Conservation (phyloP, 2,888 invertebrate genomes). For the Torymus aiolomorphi region DNA sequence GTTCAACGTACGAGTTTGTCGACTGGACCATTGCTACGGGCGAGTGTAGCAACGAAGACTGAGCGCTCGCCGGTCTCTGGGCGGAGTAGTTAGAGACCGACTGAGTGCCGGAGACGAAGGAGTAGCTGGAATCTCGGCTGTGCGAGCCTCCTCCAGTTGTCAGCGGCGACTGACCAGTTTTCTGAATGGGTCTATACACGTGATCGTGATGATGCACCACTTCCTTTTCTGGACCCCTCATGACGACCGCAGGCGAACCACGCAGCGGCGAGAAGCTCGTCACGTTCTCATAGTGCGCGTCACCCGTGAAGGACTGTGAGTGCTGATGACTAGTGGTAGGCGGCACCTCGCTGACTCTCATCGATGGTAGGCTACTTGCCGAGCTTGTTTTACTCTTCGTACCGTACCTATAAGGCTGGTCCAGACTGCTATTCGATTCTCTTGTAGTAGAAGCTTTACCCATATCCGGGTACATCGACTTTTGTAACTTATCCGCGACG, state of each 20-base stretch:
- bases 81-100: conserved; percentile 63
- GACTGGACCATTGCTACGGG: conserved; percentile 43
- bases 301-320: conserved; percentile 73
- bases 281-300: conserved; percentile 72
- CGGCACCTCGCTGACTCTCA: conserved; percentile 70
- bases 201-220: conserved; percentile 43
- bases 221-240: conserved; percentile 59
- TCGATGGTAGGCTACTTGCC: conserved; percentile 72
- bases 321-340: conserved; percentile 69
- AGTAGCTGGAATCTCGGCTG: conserved; percentile 69
- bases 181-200: conserved; percentile 14
- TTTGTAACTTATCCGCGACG: conserved; percentile 66
- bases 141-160: conserved; percentile 59
- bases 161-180: conserved; percentile 39
- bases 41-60: conserved; percentile 58
- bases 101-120: conserved; percentile 60
- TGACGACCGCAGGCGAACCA: conserved; percentile 60
- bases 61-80: conserved; percentile 65
- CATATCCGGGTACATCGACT: conserved; percentile 65
- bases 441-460: conserved; percentile 51
- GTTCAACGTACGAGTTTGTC: conserved; percentile 33
- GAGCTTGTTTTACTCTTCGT: conserved; percentile 69
- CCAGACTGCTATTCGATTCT: conserved; percentile 57
- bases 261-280: conserved; percentile 68
- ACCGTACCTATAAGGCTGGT: conserved; percentile 66